A percentile compares a stretch with the other conserved stretches of the same genome.
Evolutionary conservation across 64 coral and sea anemone genomes (phyloP).

Genomic region (Pocillopora damicornis): DNA sequence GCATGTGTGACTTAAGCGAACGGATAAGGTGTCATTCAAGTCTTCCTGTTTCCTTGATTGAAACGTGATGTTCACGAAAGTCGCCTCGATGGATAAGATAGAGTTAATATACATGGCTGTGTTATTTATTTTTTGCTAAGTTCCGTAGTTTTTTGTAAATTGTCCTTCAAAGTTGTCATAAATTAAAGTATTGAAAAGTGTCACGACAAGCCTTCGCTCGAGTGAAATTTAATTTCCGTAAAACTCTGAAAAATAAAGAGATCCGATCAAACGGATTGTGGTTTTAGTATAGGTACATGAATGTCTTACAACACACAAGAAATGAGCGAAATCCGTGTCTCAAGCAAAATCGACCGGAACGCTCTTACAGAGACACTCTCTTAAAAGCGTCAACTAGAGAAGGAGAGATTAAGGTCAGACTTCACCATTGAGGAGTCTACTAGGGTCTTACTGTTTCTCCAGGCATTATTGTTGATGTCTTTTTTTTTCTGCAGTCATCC

Average conservation of each 20-base stretch:
- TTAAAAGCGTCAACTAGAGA: too few relatives aligned
- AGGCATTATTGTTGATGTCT: too few relatives aligned
- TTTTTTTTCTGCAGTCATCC: too few relatives aligned
- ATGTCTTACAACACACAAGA: too few relatives aligned
- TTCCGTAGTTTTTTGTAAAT: not conserved
- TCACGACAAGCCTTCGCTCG: conserved; percentile 13
- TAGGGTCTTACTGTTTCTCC: too few relatives aligned
- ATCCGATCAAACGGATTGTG: not conserved
- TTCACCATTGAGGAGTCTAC: too few relatives aligned
- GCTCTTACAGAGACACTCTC: too few relatives aligned
- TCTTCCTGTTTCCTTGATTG: not conserved
- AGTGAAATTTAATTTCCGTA: conserved; percentile 22
- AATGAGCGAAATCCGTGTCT: too few relatives aligned
- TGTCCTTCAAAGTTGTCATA: conserved; percentile 1
- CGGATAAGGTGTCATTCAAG: not conserved
- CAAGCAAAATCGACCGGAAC: too few relatives aligned
- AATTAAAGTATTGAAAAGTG: conserved; percentile 15
- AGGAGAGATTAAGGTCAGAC: too few relatives aligned
- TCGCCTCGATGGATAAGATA: not conserved
- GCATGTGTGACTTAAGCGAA: not conserved
- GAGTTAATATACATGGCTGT: not conserved
- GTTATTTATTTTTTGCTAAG: not conserved
- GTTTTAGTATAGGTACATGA: too few relatives aligned
- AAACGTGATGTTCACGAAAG: not conserved
- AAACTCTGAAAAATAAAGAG: conserved; percentile 7